Evolutionary conservation across 2,113 vertebrate genomes (phyloP).

Genomic region (Tupaia chinensis): DNA sequence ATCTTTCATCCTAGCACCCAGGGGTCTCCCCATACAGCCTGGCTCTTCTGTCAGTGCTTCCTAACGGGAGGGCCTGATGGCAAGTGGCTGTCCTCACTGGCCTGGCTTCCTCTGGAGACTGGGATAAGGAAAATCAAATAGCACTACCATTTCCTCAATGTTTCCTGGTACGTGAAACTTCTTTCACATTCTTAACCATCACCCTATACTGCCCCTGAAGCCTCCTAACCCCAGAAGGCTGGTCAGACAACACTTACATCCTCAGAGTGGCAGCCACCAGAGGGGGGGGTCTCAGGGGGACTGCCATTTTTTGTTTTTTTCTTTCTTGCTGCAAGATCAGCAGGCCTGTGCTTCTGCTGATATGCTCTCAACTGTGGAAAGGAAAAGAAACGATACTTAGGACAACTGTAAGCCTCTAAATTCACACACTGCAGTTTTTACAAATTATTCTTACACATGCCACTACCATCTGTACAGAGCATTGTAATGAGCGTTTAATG

Average conservation of each 20-base stretch:
- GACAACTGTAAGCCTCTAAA: neutral
- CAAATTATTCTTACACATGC: neutral
- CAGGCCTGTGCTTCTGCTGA: constrained; percentile 92
- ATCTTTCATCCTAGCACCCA: no score
- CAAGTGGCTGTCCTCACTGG: no score
- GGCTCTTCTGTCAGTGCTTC: no score
- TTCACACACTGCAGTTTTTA: neutral
- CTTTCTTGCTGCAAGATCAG: constrained; percentile 88
- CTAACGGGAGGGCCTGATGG: no score
- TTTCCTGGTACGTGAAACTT: neutral
- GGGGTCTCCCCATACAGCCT: no score
- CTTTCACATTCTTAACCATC: no score
- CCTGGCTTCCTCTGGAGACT: constrained; percentile 1
- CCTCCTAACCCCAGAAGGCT: no score
- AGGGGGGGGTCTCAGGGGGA: constrained; percentile 85
- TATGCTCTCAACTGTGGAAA: constrained; percentile 94
- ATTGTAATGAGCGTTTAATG: neutral
- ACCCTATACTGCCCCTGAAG: no score
- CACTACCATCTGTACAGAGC: neutral
- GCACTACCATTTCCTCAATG: neutral
- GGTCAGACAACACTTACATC: constrained; percentile 88
- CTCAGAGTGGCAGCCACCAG: constrained; percentile 87
- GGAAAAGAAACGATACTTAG: neutral
- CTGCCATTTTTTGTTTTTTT: constrained; percentile 92
- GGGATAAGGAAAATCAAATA: neutral